Evolutionary conservation across 2,113 vertebrate species (phyloP), one percentile per base, ranked within the genome.

Genomic region (Gnathochromis pfefferi): DNA sequence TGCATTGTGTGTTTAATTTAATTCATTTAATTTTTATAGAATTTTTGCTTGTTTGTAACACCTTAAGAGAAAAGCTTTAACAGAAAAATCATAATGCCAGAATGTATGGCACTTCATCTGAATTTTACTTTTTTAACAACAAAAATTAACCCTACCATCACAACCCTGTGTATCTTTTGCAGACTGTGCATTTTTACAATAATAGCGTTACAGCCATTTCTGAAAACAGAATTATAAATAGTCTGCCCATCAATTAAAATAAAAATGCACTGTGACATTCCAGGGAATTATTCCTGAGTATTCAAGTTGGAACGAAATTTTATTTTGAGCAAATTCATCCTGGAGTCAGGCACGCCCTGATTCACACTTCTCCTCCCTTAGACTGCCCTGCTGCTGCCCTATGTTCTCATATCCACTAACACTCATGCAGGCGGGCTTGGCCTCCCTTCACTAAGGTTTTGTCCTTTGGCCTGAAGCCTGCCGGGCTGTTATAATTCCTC

Each of bases 401-500:
- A 2, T 55, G 85, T 45, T 87, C 75, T 84, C 81, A 70, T 54
- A 88, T 79, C 23, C 55, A 79, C 80, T 85, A 73, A 83, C 84
- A 88, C 73, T 57, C 81, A 68, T 47, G 78, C 81, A 68, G 87
- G 81, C 19, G 4, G 70, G 51, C 84, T 42, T 79, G 57, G 42
- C 38, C 57, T 84, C 83, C 57, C 70, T 85, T 82, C 85, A 21
- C 28, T 33, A 31, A 65, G 82, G 33, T 35, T 81, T 45, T 65
- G 73, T 85, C 82, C 65, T 86, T 35, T 60, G 80, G 49, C 80
- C 81, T 17, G 31, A 80, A 73, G 47, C 81, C 85, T 82, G 87
- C 63, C 54, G 11, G 54, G 85, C 68, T 63, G 55, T 42, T 28
- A 65, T 6, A 81, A 42, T 54, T 85, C 73, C 88, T 85, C 84